Conservation (phyloP, 2,888 invertebrate genomes). For the Scelioninae gen. 1 region DNA sequence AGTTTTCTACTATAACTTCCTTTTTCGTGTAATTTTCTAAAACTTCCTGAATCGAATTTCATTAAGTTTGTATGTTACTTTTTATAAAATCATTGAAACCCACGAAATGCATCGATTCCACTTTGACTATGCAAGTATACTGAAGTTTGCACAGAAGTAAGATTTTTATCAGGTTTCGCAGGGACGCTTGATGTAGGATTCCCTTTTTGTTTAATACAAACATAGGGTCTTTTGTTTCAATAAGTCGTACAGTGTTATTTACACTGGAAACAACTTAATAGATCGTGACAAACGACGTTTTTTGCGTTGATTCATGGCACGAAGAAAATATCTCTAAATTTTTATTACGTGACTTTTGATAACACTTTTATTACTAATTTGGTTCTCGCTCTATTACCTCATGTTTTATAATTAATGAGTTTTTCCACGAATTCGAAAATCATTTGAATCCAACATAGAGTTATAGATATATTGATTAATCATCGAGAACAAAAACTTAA, state of each 20-base stretch:
- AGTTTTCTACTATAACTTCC: no score
- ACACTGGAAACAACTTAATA: background rate
- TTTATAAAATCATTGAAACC: slow-evolving; percentile 16
- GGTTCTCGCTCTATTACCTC: background rate
- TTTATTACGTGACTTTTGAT: background rate
- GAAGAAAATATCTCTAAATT: background rate
- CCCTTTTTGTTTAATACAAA: slow-evolving; percentile 19
- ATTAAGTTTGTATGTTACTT: background rate
- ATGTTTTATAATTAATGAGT: background rate
- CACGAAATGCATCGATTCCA: slow-evolving; percentile 22
- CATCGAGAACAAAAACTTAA: background rate
- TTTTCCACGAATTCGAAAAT: background rate
- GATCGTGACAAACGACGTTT: background rate
- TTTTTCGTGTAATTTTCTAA: no score
- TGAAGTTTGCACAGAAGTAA: slow-evolving; percentile 28
- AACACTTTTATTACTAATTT: background rate
- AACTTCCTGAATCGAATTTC: background rate
- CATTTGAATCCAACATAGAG: background rate
- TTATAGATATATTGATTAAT: background rate
- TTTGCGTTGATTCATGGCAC: background rate
- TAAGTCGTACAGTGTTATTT: background rate
- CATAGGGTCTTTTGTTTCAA: slow-evolving; percentile 17
- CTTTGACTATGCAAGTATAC: slow-evolving; percentile 9
- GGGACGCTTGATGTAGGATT: slow-evolving; percentile 26
- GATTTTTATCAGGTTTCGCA: slow-evolving; percentile 51